These are phyloP conservation scores for Osmerus eperlanus DNA, from an alignment of 2,113 vertebrate genomes.

Conservation along the genomic window DNA sequence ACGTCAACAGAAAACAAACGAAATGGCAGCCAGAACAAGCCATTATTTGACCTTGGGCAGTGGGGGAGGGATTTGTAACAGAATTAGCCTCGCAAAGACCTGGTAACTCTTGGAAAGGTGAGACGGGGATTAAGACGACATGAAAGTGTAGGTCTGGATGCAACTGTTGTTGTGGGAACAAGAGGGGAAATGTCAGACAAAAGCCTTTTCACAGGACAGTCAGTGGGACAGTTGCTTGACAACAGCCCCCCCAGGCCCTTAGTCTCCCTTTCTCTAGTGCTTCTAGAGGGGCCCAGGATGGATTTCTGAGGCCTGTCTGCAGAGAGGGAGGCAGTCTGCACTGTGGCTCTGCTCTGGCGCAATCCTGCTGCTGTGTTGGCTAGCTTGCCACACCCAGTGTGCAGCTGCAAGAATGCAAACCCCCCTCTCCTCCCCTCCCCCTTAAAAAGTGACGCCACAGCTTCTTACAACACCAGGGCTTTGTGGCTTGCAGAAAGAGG, in stretches of 20 bases:
- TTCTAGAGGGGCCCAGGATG: not conserved
- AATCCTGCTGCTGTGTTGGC: not conserved
- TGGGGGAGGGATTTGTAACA: too few species aligned
- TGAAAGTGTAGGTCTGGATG: too few species aligned
- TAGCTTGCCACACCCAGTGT: slow-evolving; percentile 1
- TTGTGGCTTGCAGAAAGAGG: slow-evolving; percentile 19
- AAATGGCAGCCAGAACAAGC: too few species aligned
- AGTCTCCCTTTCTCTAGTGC: not conserved
- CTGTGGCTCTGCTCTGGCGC: not conserved
- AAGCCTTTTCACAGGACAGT: too few species aligned
- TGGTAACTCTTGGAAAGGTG: too few species aligned
- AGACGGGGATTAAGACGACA: too few species aligned
- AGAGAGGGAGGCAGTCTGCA: not conserved
- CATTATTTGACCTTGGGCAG: too few species aligned
- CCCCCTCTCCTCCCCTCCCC: not conserved
- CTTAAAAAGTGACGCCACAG: slow-evolving; percentile 13
- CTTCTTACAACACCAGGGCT: slow-evolving; percentile 7
- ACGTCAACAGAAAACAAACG: too few species aligned
- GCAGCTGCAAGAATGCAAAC: slow-evolving; percentile 30
- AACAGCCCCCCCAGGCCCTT: not conserved
- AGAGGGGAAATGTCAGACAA: too few species aligned
- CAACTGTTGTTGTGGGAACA: too few species aligned
- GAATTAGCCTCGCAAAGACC: too few species aligned
- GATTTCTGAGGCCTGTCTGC: not conserved
- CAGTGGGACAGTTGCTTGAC: not conserved